These are phyloP conservation scores for Herpailurus yagouaroundi DNA, from an alignment of 2,113 vertebrate species.

Conservation along the genomic window DNA sequence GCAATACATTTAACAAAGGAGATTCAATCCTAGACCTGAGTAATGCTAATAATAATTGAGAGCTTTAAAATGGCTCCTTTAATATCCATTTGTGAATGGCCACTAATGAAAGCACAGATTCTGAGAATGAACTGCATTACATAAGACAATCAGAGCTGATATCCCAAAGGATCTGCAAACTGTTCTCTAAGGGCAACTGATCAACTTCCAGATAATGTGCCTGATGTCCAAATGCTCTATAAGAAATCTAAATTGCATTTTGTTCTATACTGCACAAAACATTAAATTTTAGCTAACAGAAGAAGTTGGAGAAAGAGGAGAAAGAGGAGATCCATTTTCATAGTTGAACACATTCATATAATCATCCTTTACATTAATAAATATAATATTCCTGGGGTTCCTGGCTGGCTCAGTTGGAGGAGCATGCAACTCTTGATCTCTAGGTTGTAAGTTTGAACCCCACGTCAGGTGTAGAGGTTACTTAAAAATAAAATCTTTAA, in stretches of 20 bases:
- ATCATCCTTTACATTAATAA: not conserved
- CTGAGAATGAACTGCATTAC: conserved; percentile 4
- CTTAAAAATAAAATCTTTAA: not conserved
- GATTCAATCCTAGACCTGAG: not conserved
- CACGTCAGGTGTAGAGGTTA: not conserved
- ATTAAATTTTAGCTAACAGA: not conserved
- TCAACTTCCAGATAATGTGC: not conserved
- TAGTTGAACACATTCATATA: not conserved
- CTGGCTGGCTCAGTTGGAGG: not conserved
- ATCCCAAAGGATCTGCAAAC: not conserved
- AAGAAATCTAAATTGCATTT: not conserved
- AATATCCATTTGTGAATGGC: not conserved
- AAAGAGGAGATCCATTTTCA: not conserved
- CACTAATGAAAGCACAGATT: conserved; percentile 34
- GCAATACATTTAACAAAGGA: not conserved
- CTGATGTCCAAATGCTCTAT: not conserved
- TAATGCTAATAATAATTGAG: not conserved
- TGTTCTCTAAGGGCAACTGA: not conserved
- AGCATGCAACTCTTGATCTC: not conserved
- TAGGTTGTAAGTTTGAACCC: not conserved
- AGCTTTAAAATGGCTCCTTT: not conserved
- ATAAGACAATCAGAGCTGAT: conserved; percentile 32
- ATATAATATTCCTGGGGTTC: not conserved
- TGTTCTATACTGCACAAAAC: not conserved
- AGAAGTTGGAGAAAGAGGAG: not conserved